Percentiles rank a stretch among this genome's conserved stretches.
phyloP scores from a whole-genome alignment of 2,797 vertebrate genomes.

The Cetoscarus ocellatus region DNA sequence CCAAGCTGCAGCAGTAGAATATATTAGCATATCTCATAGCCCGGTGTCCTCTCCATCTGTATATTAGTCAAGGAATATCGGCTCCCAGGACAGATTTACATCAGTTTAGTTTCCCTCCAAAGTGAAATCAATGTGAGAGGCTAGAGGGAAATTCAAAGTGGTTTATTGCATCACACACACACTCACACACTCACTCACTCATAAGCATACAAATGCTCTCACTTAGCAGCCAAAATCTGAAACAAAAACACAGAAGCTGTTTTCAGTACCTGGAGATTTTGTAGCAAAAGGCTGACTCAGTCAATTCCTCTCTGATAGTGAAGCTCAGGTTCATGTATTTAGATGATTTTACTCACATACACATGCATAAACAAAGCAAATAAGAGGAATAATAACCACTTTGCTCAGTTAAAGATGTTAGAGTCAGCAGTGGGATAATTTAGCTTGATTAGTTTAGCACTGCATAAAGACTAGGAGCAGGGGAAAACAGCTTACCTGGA shows the following conservation, averaged over 20 bases:
- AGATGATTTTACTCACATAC: too few species aligned
- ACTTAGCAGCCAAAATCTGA: slow-evolving; percentile 7
- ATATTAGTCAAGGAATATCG: slow-evolving; percentile 41
- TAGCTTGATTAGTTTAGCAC: too few species aligned
- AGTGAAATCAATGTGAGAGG: slow-evolving; percentile 50
- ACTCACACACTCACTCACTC: neutral
- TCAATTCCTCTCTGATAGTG: too few species aligned
- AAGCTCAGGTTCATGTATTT: too few species aligned
- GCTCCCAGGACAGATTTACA: slow-evolving; percentile 59
- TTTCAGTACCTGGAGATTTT: neutral
- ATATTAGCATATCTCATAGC: slow-evolving; percentile 54
- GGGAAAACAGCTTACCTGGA: too few species aligned
- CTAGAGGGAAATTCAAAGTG: slow-evolving; percentile 29
- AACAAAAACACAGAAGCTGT: neutral
- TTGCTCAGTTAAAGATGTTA: too few species aligned
- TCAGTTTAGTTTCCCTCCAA: slow-evolving; percentile 51
- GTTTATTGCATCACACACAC: slow-evolving; percentile 38
- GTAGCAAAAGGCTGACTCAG: neutral
- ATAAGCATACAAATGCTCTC: slow-evolving; percentile 9
- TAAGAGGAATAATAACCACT: too few species aligned
- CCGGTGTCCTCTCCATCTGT: slow-evolving; percentile 28
- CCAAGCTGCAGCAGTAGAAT: slow-evolving; percentile 45
- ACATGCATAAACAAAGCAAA: too few species aligned
- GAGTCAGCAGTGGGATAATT: too few species aligned
- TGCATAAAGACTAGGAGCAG: too few species aligned